Evolutionary conservation across 2,888 invertebrate species (phyloP), one percentile per base, ranked within the genome.

Genomic region (Epirrita christyi): DNA sequence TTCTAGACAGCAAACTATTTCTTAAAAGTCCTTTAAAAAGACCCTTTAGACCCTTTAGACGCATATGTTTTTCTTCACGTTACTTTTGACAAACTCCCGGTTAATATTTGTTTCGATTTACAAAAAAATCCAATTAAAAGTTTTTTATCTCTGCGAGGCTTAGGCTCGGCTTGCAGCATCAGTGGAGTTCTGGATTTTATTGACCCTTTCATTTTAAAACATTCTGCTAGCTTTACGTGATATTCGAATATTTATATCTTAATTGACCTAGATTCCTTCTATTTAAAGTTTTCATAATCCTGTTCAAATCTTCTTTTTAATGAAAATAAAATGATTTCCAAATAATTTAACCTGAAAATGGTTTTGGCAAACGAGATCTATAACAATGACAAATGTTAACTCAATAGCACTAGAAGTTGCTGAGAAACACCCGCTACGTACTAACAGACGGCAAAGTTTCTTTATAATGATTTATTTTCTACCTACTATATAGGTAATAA

Each of bases 71-170:
- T 76, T 76, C 75, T 76, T 78, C 64, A 55, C 63, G 64, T 70
- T 70, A 77, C 72, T 79, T 77, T 68, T 75, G 72, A 78, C 74
- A 76, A 81, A 78, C 75, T 82, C 74, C 63, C 64, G 70, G 66
- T 75, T 78, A 78, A 81, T 85, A 83, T 87, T 84, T 86, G 81
- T 85, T 86, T 83, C 83, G 86, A 86, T 85, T 84, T 80, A 78
- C 81, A 77, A 82, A 86, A 84, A 85, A 83, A 75, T 81, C 81
- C 82, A 86, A 85, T 87, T 84, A 86, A 88, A 87, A 85, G 77
- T 86, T 87, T 83, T 81, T 82, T 84, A 81, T 85, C 84, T 83
- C 78, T 79, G 74, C 70, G 71, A 71, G 78, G 84, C 83, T 86
- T 81, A 80, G 76, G 73, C 75, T 75, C 71, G 75, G 79, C 76